phyloP scores from a whole-genome alignment of 2,113 vertebrate species.

The Siphamia tubifer region DNA sequence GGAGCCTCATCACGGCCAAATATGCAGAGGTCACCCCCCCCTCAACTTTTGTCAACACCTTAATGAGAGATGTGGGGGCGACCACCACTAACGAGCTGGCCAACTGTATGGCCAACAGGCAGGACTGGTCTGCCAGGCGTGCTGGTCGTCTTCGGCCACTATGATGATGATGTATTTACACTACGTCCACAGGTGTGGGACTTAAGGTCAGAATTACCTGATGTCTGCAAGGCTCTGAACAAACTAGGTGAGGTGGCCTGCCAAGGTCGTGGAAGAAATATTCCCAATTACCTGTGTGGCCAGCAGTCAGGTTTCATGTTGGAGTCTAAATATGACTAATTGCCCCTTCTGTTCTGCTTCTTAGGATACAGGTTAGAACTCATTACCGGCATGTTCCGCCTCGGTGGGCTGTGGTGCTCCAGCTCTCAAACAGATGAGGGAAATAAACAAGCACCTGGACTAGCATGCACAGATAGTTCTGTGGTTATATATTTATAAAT shows the following conservation, averaged over 20 bases:
- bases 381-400: slow-evolving; percentile 58
- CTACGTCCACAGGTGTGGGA: neutral
- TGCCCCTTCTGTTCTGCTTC: slow-evolving; percentile 56
- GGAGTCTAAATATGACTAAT: slow-evolving; percentile 68
- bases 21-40: too few species aligned
- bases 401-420: slow-evolving; percentile 10
- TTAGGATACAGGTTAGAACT: slow-evolving; percentile 63
- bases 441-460: slow-evolving; percentile 36
- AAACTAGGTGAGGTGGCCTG: neutral
- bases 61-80: too few species aligned
- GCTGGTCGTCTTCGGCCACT: too few species aligned
- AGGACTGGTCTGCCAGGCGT: too few species aligned
- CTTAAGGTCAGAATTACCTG: neutral
- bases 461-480: neutral
- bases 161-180: neutral
- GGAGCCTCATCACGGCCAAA: too few species aligned
- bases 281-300: slow-evolving; percentile 17
- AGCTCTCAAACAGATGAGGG: slow-evolving; percentile 18
- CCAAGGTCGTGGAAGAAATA: slow-evolving; percentile 49
- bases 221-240: neutral
- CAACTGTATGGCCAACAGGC: too few species aligned
- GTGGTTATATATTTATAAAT: slow-evolving; percentile 5
- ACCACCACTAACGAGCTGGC: too few species aligned
- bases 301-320: slow-evolving; percentile 2
- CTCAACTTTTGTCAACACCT: too few species aligned